Percentiles rank a stretch among this genome's conserved stretches.
Conservation (phyloP, 2,113 vertebrate genomes). For the Heptranchias perlo region DNA sequence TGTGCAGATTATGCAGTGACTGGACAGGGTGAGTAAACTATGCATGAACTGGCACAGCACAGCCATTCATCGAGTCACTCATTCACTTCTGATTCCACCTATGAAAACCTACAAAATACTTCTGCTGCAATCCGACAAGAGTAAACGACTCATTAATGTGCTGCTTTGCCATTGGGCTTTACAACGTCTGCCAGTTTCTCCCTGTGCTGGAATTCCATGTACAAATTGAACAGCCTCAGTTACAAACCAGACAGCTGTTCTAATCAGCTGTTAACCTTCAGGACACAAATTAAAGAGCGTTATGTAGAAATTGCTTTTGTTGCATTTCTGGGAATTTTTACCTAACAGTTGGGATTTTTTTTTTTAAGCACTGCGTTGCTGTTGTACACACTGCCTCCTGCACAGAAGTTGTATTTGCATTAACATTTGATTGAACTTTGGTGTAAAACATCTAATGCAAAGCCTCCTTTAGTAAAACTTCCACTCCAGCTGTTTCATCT, state of each 20-base stretch:
- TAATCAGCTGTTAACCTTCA: constrained; percentile 36
- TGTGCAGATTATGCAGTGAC: neutral
- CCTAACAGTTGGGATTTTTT: neutral
- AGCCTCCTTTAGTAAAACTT: neutral
- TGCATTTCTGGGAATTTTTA: constrained; percentile 24
- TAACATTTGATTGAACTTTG: constrained; percentile 27
- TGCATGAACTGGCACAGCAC: neutral
- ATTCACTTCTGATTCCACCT: neutral
- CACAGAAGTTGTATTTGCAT: constrained; percentile 10
- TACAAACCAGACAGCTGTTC: constrained; percentile 31
- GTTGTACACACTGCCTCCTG: neutral
- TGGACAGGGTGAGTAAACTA: neutral
- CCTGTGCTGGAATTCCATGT: neutral
- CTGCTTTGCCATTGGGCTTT: neutral
- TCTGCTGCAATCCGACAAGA: neutral
- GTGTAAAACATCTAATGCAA: neutral
- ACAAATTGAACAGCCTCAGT: constrained; percentile 36
- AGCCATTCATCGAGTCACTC: neutral
- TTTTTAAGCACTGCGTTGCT: neutral
- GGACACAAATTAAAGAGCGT: constrained; percentile 28
- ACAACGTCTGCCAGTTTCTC: neutral
- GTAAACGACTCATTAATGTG: constrained; percentile 7
- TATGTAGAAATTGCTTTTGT: constrained; percentile 9
- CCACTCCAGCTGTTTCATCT: constrained; percentile 22
- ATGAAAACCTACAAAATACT: neutral